Base-by-base conservation (phyloP, 2,113 vertebrate species). In the Pangasianodon gigas region DNA sequence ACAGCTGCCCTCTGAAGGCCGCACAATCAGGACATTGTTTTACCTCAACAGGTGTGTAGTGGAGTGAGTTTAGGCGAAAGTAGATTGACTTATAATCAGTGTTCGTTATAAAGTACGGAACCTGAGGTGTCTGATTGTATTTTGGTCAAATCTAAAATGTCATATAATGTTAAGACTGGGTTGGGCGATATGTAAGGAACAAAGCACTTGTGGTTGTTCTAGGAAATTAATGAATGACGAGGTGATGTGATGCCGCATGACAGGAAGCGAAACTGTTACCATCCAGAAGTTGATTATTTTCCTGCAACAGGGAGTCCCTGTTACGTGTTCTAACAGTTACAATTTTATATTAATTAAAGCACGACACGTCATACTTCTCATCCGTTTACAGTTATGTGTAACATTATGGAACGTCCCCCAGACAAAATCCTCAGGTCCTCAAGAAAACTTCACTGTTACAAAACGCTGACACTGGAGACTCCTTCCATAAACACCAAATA, bases 31-130 rank as follows among this genome's bases (percentile, higher is more conserved):
- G 56, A 90, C 62, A 52, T 86, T 87, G 69, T 87, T 85, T 44
- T 89, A 84, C 32, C 58, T 41, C 58, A 84, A 77, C 89, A 90
- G 91, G 83, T 90, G 87, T 62, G 85, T 81, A 56, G 48, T 58
- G 14, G 60, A 37, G 16, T 37, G 58, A 60, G 71, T 52, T 6
- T 0, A 13, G 62, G 13, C 41, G 85, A 60, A 41, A 4, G 51
- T 18, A 81, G 52, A 51, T 2, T 3, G 13, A n/a, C 26, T 7
- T 32, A 18, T 13, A 80, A 80, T 81, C 52, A 83, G 80, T 83
- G 80, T 83, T 2, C 1, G 7, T 32, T 19, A 13, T 19, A 21
- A 37, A 58, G 80, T 56, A 81, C 2, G 14, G 48, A 54, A 18
- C 13, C 29, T 54, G 46, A 54, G 16, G 79, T 7, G 7, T 41